Evolutionary conservation across 2,888 invertebrate genomes (phyloP).

Genomic region (Crioceris asparagi): DNA sequence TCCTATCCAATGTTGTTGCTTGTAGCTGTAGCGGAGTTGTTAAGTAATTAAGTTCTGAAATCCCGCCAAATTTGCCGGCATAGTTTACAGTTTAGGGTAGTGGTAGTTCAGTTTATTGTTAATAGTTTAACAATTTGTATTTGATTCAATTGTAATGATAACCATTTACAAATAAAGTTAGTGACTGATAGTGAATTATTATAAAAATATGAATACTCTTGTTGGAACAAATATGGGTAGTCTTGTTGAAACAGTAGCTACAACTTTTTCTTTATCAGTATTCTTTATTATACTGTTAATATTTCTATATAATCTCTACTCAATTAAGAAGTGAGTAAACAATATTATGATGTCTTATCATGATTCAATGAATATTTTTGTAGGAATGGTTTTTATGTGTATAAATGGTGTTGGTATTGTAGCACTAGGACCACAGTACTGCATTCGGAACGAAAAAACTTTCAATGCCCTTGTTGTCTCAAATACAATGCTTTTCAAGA

Average conservation of each 20-base stretch:
- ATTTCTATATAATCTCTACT: constrained; percentile 18
- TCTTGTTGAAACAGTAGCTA: constrained; percentile 11
- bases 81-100: no score
- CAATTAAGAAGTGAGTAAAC: constrained; percentile 19
- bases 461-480: constrained; percentile 69
- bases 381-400: constrained; percentile 58
- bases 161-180: no score
- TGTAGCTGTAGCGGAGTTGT: no score
- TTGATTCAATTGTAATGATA: no score
- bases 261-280: constrained; percentile 10
- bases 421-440: constrained; percentile 59
- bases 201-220: no score
- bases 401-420: constrained; percentile 88
- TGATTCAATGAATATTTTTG: constrained; percentile 13
- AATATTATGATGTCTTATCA: constrained; percentile 2
- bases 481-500: constrained; percentile 84
- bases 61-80: no score
- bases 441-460: constrained; percentile 58
- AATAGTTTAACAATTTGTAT: no score
- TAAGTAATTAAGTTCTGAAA: no score
- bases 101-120: no score
- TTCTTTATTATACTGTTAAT: constrained; percentile 17
- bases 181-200: no score
- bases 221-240: constrained; percentile 12
- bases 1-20: no score